These are phyloP conservation scores for Mesochorus sp. DNA, from an alignment of 2,888 invertebrate species.

Conservation along the genomic window DNA sequence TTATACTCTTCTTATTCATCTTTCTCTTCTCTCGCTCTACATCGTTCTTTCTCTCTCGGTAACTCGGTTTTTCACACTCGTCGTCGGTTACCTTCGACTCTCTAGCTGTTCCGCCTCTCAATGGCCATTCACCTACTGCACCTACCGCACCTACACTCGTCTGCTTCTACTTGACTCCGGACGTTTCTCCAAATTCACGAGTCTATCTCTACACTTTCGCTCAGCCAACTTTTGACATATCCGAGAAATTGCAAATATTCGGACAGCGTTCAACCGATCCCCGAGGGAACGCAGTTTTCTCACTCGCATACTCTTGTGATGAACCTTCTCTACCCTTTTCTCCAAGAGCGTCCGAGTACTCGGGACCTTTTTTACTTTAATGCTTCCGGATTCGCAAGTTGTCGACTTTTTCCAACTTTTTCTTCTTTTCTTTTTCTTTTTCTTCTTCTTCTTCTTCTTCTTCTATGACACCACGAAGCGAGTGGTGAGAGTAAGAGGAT, in stretches of 20 bases:
- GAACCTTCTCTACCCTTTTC: not conserved
- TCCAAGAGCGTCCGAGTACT: not conserved
- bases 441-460: too few relatives aligned
- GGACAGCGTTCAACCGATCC: conserved; percentile 27
- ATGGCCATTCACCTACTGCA: conserved; percentile 47
- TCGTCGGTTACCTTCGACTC: conserved; percentile 42
- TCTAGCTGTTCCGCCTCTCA: conserved; percentile 30
- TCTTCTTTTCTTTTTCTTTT: too few relatives aligned
- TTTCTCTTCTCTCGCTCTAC: conserved; percentile 27
- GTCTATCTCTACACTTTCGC: conserved; percentile 13
- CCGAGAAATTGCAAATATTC: conserved; percentile 54
- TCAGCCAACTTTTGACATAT: conserved; percentile 49
- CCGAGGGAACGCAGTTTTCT: not conserved
- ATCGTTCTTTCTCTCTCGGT: conserved; percentile 16
- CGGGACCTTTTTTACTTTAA: conserved; percentile 3
- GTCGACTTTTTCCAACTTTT: not conserved
- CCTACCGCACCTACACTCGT: conserved; percentile 17
- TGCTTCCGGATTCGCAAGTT: not conserved
- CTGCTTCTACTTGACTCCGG: conserved; percentile 8
- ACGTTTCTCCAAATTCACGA: conserved; percentile 47
- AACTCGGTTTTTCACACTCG: conserved; percentile 41
- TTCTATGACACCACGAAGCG: too few relatives aligned
- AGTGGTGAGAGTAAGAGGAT: too few relatives aligned
- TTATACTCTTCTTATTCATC: conserved; percentile 1
- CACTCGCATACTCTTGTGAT: conserved; percentile 20